Conservation (phyloP, 2,888 invertebrate genomes). For the Drosophila monieri region DNA sequence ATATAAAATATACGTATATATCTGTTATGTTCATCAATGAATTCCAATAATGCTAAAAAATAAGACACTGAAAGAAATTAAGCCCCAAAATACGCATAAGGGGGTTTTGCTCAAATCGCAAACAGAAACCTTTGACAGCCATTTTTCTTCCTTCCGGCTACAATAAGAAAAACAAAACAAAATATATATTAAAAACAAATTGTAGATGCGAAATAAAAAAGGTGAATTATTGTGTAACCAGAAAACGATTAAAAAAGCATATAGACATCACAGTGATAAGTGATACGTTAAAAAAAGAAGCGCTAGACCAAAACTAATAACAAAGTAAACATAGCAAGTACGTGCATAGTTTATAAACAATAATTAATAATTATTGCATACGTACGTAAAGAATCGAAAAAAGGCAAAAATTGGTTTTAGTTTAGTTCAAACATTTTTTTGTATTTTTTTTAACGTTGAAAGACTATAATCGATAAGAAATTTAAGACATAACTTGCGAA, state of each 20-base stretch:
- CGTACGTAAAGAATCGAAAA: slow-evolving; percentile 1
- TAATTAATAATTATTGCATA: background rate
- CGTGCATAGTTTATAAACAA: background rate
- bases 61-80: background rate
- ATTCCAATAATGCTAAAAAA: slow-evolving; percentile 8
- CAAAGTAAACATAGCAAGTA: slow-evolving; percentile 6
- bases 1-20: slow-evolving; percentile 10
- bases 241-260: background rate
- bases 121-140: slow-evolving; percentile 20
- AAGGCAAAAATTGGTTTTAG: background rate
- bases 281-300: slow-evolving; percentile 9
- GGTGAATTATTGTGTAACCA: slow-evolving; percentile 3
- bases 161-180: background rate
- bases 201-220: slow-evolving; percentile 18
- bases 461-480: slow-evolving; percentile 24
- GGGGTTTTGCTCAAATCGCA: slow-evolving; percentile 29
- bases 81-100: background rate
- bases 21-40: slow-evolving; percentile 4
- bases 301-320: slow-evolving; percentile 11
- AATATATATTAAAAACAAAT: background rate
- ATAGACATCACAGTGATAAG: slow-evolving; percentile 26
- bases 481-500: slow-evolving; percentile 10
- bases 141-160: slow-evolving; percentile 18
- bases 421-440: slow-evolving; percentile 3
- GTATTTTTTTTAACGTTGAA: slow-evolving; percentile 16